Conservation (phyloP, 2,113 vertebrate species). For the Gorsachius goisagi region DNA sequence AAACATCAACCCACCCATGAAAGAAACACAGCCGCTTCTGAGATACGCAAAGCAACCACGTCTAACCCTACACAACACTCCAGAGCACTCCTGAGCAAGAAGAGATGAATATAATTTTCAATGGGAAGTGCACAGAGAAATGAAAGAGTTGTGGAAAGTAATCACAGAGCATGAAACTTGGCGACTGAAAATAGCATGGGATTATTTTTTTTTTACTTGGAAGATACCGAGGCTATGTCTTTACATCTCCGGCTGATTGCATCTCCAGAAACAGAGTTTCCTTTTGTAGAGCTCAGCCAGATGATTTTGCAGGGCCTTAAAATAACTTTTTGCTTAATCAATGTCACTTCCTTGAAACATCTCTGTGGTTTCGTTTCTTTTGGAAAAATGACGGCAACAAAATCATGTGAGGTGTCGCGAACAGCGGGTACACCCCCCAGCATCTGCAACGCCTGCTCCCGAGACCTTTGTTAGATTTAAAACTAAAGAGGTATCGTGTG, state of each 20-base stretch:
- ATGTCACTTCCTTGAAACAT: constrained; percentile 3
- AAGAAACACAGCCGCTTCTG: not conserved
- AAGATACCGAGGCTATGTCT: not conserved
- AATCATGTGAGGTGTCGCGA: not conserved
- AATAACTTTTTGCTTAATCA: constrained; percentile 49
- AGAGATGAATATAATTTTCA: not conserved
- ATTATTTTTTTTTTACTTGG: not conserved
- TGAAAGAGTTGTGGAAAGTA: not conserved
- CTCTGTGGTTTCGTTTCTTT: constrained; percentile 3
- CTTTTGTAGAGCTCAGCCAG: not conserved
- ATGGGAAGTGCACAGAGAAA: not conserved
- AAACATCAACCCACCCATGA: not conserved
- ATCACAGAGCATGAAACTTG: not conserved
- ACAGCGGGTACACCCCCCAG: not conserved
- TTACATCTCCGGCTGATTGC: not conserved
- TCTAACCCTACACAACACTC: not conserved
- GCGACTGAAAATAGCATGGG: not conserved
- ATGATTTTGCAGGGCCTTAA: constrained; percentile 2
- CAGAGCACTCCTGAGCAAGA: not conserved
- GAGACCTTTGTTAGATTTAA: not conserved
- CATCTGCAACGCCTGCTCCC: not conserved
- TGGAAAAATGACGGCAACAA: not conserved
- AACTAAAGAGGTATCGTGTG: not conserved
- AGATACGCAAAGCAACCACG: not conserved
- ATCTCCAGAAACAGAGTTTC: not conserved